Evolutionary conservation across 2,888 invertebrate genomes (phyloP).

Genomic region (Eledone cirrhosa): DNA sequence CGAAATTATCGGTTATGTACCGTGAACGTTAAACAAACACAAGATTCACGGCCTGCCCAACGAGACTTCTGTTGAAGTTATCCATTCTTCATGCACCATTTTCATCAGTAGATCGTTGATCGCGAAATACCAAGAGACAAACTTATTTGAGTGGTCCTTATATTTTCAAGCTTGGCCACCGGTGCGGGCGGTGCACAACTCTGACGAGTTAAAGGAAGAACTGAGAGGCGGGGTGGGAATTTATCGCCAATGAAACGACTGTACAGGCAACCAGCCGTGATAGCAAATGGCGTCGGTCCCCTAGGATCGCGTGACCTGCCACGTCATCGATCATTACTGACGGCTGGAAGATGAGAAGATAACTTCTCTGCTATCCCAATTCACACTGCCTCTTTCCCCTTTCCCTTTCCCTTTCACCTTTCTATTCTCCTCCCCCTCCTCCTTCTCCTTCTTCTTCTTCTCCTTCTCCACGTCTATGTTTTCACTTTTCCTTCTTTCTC

Average conservation of each 20-base stretch:
- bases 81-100: constrained; percentile 23
- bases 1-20: constrained; percentile 12
- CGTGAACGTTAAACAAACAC: constrained; percentile 26
- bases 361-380: too few relatives aligned
- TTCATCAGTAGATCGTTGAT: constrained; percentile 26
- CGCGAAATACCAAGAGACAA: constrained; percentile 9
- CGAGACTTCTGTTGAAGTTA: constrained; percentile 19
- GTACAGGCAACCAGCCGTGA: constrained; percentile 23
- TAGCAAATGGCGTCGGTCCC: constrained; percentile 17
- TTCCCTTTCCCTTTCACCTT: too few relatives aligned
- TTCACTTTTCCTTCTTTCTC: too few relatives aligned
- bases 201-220: background rate
- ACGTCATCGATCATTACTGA: constrained; percentile 23
- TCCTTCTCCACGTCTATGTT: too few relatives aligned
- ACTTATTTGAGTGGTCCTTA: constrained; percentile 23
- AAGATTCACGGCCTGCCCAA: constrained; percentile 24
- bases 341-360: background rate
- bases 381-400: too few relatives aligned
- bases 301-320: constrained; percentile 14
- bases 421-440: too few relatives aligned
- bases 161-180: constrained; percentile 18
- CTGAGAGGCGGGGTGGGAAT: background rate
- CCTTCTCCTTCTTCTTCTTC: too few relatives aligned
- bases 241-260: constrained; percentile 24
- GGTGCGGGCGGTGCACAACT: constrained; percentile 12